phyloP scores from a whole-genome alignment of 1,140 invertebrate species.

The Drosophila kepulauana region DNA sequence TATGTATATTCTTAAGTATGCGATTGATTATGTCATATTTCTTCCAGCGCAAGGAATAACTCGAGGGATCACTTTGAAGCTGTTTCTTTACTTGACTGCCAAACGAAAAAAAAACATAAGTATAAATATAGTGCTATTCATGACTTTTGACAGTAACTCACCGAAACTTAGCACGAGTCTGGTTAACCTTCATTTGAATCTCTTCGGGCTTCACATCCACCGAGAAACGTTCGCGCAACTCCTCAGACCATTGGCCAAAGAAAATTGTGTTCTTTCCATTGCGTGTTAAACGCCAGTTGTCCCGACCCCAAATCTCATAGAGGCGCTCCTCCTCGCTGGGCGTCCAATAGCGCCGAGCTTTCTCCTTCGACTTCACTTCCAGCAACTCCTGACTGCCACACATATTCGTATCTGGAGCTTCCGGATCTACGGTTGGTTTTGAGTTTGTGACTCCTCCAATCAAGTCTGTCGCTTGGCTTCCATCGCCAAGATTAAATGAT shows the following conservation, averaged over 20 bases:
- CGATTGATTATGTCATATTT: constrained; percentile 75
- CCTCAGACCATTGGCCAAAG: constrained; percentile 74
- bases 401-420: constrained; percentile 52
- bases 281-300: constrained; percentile 76
- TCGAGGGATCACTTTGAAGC: constrained; percentile 56
- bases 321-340: constrained; percentile 77
- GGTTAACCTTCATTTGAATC: constrained; percentile 81
- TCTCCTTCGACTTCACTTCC: constrained; percentile 68
- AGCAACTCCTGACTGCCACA: constrained; percentile 62
- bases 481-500: constrained; percentile 44
- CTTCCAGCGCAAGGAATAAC: constrained; percentile 70
- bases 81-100: constrained; percentile 71
- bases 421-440: constrained; percentile 26
- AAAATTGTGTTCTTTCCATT: constrained; percentile 79
- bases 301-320: constrained; percentile 80
- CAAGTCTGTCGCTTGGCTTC: constrained; percentile 46
- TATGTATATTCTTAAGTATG: constrained; percentile 76
- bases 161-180: constrained; percentile 80
- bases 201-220: constrained; percentile 80
- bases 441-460: constrained; percentile 20
- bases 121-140: neutral
- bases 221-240: constrained; percentile 67
- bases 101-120: neutral
- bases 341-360: constrained; percentile 78
- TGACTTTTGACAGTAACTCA: constrained; percentile 21